phyloP scores from a whole-genome alignment of 2,888 invertebrate species.

The Miltochrista miniata region DNA sequence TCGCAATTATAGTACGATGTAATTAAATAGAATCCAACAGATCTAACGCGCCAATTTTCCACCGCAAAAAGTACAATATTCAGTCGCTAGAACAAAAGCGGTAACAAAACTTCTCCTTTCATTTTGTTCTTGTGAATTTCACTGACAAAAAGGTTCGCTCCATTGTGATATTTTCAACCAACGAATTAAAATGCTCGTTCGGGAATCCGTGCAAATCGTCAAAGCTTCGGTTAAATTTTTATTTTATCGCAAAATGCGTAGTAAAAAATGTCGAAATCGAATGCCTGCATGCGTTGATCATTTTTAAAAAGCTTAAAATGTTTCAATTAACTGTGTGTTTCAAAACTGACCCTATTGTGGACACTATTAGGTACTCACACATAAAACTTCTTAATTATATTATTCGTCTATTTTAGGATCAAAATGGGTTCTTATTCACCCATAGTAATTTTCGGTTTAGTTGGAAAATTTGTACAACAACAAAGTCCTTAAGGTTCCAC shows the following conservation, averaged over 20 bases:
- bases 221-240: slow-evolving; percentile 36
- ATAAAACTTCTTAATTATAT: too few relatives aligned
- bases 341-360: too few relatives aligned
- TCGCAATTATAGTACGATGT: too few relatives aligned
- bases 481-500: too few relatives aligned
- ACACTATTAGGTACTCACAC: too few relatives aligned
- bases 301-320: slow-evolving; percentile 26
- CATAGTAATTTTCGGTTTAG: too few relatives aligned
- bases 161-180: slow-evolving; percentile 24
- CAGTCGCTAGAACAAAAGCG: slow-evolving; percentile 1
- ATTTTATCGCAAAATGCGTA: slow-evolving; percentile 38
- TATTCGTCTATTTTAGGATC: too few relatives aligned
- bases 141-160: slow-evolving; percentile 1
- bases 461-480: too few relatives aligned
- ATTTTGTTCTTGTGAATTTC: slow-evolving; percentile 10
- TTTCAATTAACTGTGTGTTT: too few relatives aligned
- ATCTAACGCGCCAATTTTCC: not conserved
- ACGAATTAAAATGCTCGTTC: slow-evolving; percentile 34
- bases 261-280: slow-evolving; percentile 30
- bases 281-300: slow-evolving; percentile 17
- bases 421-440: too few relatives aligned
- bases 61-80: not conserved
- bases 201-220: slow-evolving; percentile 35
- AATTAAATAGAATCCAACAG: too few relatives aligned
- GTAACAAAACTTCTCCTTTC: slow-evolving; percentile 9